Evolutionary conservation across 2,113 vertebrate genomes (phyloP).

Genomic region (Calidris pugnax): DNA sequence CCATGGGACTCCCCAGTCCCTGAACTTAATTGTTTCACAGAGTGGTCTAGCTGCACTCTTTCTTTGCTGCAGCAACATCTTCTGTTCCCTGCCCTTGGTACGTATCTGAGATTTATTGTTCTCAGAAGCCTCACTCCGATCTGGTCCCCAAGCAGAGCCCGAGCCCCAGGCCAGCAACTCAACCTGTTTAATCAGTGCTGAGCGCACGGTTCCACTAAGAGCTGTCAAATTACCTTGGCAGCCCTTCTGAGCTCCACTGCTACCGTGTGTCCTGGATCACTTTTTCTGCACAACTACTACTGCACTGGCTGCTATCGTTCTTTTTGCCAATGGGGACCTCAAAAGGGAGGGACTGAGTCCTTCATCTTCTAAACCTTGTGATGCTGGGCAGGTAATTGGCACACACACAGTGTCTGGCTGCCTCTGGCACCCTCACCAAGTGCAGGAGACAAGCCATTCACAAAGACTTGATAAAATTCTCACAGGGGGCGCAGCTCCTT

Average conservation of each 20-base stretch:
- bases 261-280: neutral
- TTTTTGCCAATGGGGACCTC: neutral
- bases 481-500: neutral
- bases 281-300: neutral
- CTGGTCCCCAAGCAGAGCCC: neutral
- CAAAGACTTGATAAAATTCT: neutral
- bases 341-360: neutral
- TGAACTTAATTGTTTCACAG: neutral
- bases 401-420: neutral
- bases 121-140: neutral
- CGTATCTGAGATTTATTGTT: neutral
- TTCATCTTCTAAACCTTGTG: neutral
- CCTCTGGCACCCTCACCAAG: neutral
- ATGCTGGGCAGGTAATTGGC: neutral
- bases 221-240: neutral
- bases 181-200: neutral
- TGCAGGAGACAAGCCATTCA: neutral
- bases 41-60: neutral
- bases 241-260: neutral
- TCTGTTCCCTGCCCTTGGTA: neutral
- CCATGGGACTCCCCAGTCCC: neutral
- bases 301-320: neutral
- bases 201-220: neutral
- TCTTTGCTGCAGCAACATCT: neutral
- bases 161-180: conserved; percentile 8